These are phyloP conservation scores for Archivesica marissinica DNA, from an alignment of 1,140 invertebrate genomes.

Conservation along the genomic window DNA sequence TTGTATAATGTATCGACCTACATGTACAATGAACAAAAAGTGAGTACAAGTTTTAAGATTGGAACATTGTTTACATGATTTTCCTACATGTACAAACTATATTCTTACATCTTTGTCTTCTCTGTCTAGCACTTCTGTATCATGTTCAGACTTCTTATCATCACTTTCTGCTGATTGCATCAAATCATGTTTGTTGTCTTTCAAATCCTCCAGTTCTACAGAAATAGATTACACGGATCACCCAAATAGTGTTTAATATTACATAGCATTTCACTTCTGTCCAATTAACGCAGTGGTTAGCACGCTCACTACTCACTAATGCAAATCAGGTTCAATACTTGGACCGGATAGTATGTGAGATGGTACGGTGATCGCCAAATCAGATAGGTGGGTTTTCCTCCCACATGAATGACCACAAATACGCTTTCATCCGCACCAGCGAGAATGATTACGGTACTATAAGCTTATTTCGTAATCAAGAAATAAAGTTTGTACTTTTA, in stretches of 20 bases:
- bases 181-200: background rate
- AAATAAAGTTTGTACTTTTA: too few relatives aligned
- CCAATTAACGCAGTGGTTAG: background rate
- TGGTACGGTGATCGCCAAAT: background rate
- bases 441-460: too few relatives aligned
- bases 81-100: too few relatives aligned
- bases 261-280: background rate
- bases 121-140: background rate
- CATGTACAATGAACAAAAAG: background rate
- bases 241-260: background rate
- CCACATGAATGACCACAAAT: too few relatives aligned
- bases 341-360: background rate
- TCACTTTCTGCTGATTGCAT: background rate
- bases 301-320: too few relatives aligned
- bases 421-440: too few relatives aligned
- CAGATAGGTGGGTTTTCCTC: background rate
- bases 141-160: background rate
- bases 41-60: background rate
- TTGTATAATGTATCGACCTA: background rate
- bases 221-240: background rate
- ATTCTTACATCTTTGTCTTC: background rate
- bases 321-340: background rate
- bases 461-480: too few relatives aligned
- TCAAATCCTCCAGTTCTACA: too few relatives aligned
- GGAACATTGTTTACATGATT: background rate